Percentiles rank a stretch among this genome's conserved stretches.
Conservation (phyloP, 2,113 vertebrate genomes). For the Anarhynchus alexandrinus region DNA sequence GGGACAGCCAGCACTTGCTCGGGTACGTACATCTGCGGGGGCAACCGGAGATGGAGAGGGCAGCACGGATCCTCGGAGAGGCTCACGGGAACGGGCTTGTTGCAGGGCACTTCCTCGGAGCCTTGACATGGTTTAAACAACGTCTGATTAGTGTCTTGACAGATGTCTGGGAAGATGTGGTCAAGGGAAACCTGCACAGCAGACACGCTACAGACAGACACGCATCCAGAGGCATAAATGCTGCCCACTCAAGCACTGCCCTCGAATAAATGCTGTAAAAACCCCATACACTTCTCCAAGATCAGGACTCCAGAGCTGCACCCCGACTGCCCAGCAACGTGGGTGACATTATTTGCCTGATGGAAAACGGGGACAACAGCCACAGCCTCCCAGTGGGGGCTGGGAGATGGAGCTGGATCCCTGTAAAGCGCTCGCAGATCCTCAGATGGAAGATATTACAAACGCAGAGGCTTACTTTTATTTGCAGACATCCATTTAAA, state of each 20-base stretch:
- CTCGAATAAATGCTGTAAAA: rapidly evolving
- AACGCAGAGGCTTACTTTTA: background rate
- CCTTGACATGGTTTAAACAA: constrained; percentile 92
- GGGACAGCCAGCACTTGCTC: constrained; percentile 85
- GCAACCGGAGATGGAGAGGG: constrained; percentile 88
- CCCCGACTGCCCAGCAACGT: background rate
- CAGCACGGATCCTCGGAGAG: constrained; percentile 91
- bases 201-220: background rate
- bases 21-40: constrained; percentile 88
- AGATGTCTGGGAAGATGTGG: constrained; percentile 81
- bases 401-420: background rate
- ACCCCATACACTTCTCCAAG: rapidly evolving
- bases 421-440: background rate
- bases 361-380: background rate
- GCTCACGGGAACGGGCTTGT: constrained; percentile 86
- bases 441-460: background rate
- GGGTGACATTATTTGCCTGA: background rate
- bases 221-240: rapidly evolving
- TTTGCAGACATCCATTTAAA: background rate
- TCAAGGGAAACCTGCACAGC: constrained; percentile 70
- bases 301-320: background rate
- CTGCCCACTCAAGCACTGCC: background rate
- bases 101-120: constrained; percentile 88
- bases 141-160: constrained; percentile 90
- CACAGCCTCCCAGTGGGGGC: background rate